phyloP scores from a whole-genome alignment of 2,113 vertebrate species.

The Anser cygnoides region DNA sequence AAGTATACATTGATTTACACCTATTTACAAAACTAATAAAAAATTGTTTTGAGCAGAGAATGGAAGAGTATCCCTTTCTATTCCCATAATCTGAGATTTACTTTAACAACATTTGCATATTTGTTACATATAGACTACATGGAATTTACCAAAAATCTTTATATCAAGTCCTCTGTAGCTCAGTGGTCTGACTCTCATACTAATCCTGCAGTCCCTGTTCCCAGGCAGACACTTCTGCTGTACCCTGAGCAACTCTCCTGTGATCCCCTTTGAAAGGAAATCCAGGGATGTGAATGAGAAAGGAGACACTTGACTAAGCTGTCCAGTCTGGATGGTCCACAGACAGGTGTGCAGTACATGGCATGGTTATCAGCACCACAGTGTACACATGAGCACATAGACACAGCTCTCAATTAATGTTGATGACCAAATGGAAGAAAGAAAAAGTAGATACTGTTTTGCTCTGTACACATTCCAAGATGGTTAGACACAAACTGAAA shows the following conservation, averaged over 20 bases:
- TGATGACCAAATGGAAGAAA: background rate
- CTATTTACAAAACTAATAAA: background rate
- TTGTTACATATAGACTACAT: fast-evolving
- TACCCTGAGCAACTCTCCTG: background rate
- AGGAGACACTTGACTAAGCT: background rate
- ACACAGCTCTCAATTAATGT: background rate
- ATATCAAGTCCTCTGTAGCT: background rate
- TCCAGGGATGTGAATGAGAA: background rate
- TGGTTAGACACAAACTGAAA: background rate
- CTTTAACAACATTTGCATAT: background rate
- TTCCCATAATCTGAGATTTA: background rate
- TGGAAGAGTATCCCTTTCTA: background rate
- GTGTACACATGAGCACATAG: background rate
- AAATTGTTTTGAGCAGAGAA: background rate
- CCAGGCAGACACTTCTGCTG: background rate
- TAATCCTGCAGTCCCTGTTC: background rate
- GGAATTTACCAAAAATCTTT: background rate
- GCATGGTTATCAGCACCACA: background rate
- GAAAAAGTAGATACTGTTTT: background rate
- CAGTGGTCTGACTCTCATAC: background rate
- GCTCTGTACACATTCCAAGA: fast-evolving
- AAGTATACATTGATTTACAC: background rate
- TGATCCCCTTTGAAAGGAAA: background rate
- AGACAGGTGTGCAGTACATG: background rate
- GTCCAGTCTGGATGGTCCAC: background rate